These are phyloP conservation scores for Morpho helenor DNA, from an alignment of 2,888 invertebrate genomes.

Conservation along the genomic window DNA sequence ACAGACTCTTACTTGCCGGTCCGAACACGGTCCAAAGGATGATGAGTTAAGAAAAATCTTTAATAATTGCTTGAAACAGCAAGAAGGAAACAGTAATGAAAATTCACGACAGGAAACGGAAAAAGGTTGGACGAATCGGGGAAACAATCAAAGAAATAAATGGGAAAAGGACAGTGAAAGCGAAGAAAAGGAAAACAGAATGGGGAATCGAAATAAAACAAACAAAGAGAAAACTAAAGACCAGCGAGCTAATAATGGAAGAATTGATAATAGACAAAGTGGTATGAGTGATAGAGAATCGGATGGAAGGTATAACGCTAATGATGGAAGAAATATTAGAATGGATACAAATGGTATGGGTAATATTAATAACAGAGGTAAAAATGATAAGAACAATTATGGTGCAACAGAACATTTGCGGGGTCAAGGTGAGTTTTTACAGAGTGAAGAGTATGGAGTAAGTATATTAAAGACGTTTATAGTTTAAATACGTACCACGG, in stretches of 20 bases:
- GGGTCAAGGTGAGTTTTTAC: conserved; percentile 40
- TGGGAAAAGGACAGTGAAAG: conserved; percentile 33
- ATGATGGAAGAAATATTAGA: conserved; percentile 21
- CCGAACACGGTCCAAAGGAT: conserved; percentile 79
- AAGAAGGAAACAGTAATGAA: conserved; percentile 45
- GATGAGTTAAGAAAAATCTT: conserved; percentile 78
- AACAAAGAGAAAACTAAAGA: conserved; percentile 34
- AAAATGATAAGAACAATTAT: conserved; percentile 25
- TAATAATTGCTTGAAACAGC: conserved; percentile 75
- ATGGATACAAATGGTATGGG: conserved; percentile 23
- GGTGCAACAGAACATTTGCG: conserved; percentile 35
- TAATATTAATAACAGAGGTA: conserved; percentile 23
- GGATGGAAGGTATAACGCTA: conserved; percentile 15
- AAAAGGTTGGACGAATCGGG: conserved; percentile 45
- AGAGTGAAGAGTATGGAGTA: conserved; percentile 50
- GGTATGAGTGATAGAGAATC: conserved; percentile 23
- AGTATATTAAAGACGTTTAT: conserved; percentile 32
- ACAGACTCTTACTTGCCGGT: conserved; percentile 79
- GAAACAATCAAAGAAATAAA: conserved; percentile 38
- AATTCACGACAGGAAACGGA: conserved; percentile 40
- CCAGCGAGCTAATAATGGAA: conserved; percentile 22
- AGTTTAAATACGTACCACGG: neutral
- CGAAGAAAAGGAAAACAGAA: conserved; percentile 31
- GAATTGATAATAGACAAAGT: conserved; percentile 16
- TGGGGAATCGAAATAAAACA: conserved; percentile 22